phyloP scores from a whole-genome alignment of 2,888 invertebrate genomes.

The Rhamphomyia laevipes region DNA sequence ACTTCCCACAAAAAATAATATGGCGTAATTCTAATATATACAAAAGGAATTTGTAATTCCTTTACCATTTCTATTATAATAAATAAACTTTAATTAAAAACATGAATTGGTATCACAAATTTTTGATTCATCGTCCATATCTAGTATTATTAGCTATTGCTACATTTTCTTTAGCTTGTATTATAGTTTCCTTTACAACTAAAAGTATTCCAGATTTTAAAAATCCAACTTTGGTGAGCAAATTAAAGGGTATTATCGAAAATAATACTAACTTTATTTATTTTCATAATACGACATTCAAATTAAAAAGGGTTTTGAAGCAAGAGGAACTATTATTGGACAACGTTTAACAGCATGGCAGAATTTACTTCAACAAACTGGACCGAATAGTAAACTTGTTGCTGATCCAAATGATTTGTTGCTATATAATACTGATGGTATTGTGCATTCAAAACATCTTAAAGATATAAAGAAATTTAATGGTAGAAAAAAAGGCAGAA shows the following conservation, averaged over 20 bases:
- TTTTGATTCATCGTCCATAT: conserved; percentile 56
- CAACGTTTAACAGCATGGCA: conserved; percentile 73
- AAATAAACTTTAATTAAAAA: background rate
- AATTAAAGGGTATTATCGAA: background rate
- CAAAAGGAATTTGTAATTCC: too few species aligned
- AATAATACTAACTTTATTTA: background rate
- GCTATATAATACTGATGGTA: background rate
- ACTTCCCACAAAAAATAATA: too few species aligned
- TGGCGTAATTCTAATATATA: too few species aligned
- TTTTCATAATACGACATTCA: conserved; percentile 1
- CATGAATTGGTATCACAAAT: conserved; percentile 50
- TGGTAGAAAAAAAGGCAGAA: conserved; percentile 27
- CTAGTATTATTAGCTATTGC: conserved; percentile 49
- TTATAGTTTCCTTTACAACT: conserved; percentile 51
- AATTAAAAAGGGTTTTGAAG: conserved; percentile 67
- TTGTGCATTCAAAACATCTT: too few species aligned
- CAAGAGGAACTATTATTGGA: conserved; percentile 75
- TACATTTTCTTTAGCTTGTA: conserved; percentile 51
- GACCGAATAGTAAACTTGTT: conserved; percentile 54
- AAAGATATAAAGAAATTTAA: too few species aligned
- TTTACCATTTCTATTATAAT: too few species aligned
- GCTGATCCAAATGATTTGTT: conserved; percentile 57
- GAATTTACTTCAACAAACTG: conserved; percentile 66
- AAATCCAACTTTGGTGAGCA: conserved; percentile 67
- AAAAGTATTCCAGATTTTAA: conserved; percentile 66